These are phyloP conservation scores for Cephus rjabovi DNA, from an alignment of 2,888 invertebrate species.

Conservation along the genomic window DNA sequence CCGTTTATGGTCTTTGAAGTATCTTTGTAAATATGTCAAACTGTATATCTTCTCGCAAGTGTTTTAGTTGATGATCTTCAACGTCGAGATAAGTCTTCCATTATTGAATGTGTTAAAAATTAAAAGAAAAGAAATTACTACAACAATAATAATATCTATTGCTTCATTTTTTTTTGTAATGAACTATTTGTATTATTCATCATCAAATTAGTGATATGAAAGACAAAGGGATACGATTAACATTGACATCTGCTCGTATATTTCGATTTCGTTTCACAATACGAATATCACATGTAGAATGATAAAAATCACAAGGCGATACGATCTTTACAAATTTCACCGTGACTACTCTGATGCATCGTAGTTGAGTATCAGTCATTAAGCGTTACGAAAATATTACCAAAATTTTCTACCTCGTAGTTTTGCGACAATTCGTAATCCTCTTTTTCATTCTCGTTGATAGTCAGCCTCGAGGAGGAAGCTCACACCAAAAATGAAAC, in stretches of 20 bases:
- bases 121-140: not conserved
- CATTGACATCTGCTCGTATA: not conserved
- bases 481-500: not conserved
- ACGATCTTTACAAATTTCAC: not conserved
- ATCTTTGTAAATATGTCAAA: not conserved
- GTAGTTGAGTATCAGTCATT: not conserved
- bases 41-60: not conserved
- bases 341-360: not conserved
- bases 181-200: not conserved
- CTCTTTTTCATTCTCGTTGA: not conserved
- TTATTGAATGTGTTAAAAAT: not conserved
- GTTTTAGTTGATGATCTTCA: not conserved
- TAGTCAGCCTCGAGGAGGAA: not conserved
- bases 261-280: slow-evolving; percentile 2
- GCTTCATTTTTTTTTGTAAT: not conserved
- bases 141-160: not conserved
- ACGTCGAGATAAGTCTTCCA: not conserved
- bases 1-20: not conserved
- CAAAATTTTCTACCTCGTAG: not conserved
- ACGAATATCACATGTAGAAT: slow-evolving; percentile 4
- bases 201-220: not conserved
- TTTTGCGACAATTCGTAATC: not conserved
- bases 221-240: not conserved
- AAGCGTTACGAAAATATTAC: not conserved
- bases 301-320: not conserved